Conservation (phyloP, 1,140 invertebrate genomes). For the Vanessa tameamea region DNA sequence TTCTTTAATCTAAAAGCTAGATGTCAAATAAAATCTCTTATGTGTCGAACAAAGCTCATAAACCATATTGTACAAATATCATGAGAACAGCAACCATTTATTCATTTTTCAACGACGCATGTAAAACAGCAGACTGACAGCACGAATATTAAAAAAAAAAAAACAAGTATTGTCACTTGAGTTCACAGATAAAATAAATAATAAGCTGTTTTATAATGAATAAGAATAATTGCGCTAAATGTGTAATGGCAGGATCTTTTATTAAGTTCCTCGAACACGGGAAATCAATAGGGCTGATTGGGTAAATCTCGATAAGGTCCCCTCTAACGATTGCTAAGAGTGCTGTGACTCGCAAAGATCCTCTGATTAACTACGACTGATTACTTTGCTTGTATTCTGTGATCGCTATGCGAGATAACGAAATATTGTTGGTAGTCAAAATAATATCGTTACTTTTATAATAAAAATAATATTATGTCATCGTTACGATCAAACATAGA, state of each 20-base stretch:
- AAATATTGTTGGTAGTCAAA: slow-evolving; percentile 17
- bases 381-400: slow-evolving; percentile 52
- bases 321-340: slow-evolving; percentile 18
- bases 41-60: no score
- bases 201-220: background rate
- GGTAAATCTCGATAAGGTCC: slow-evolving; percentile 67
- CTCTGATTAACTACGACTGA: slow-evolving; percentile 50
- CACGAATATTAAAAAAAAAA: no score
- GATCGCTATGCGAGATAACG: slow-evolving; percentile 19
- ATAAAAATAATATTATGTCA: background rate
- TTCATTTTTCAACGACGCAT: no score
- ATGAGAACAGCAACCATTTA: no score
- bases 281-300: slow-evolving; percentile 62
- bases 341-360: slow-evolving; percentile 40
- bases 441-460: background rate
- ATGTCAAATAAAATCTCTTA: no score
- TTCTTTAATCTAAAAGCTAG: no score
- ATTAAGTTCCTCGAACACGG: slow-evolving; percentile 20
- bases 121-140: no score
- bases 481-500: no score
- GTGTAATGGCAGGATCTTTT: slow-evolving; percentile 2
- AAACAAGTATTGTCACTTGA: no score
- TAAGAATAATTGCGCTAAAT: slow-evolving; percentile 4
- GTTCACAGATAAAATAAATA: background rate
- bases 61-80: no score